phyloP scores from a whole-genome alignment of 2,113 vertebrate genomes.

The Marmota flaviventris region DNA sequence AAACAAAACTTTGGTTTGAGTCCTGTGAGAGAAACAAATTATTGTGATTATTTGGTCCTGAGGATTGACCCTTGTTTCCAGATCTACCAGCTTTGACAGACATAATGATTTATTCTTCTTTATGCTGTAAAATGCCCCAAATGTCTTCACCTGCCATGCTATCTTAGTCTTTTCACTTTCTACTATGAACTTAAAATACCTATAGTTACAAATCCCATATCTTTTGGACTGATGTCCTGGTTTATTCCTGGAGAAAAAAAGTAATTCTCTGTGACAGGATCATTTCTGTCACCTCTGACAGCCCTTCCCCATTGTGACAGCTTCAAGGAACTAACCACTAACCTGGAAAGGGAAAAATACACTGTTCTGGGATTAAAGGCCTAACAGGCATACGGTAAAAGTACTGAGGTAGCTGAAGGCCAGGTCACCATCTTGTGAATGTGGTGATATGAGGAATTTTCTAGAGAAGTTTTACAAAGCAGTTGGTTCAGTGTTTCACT shows the following conservation, averaged over 20 bases:
- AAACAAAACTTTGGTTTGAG: not conserved
- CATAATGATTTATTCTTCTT: not conserved
- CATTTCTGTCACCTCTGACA: constrained; percentile 20
- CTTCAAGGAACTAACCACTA: not conserved
- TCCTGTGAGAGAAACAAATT: not conserved
- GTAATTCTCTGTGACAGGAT: constrained; percentile 37
- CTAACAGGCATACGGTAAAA: not conserved
- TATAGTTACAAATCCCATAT: not conserved
- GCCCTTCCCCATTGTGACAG: not conserved
- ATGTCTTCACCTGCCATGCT: not conserved
- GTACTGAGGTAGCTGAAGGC: not conserved
- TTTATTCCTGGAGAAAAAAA: constrained; percentile 31
- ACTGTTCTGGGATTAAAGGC: not conserved
- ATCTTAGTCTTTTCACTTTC: constrained; percentile 45
- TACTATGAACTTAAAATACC: constrained; percentile 18
- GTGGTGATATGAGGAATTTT: not conserved
- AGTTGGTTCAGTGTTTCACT: not conserved
- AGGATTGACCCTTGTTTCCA: too few species aligned
- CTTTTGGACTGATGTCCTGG: not conserved
- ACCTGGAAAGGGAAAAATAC: not conserved
- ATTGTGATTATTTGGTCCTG: too few species aligned
- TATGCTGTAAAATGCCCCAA: not conserved
- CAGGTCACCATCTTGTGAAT: not conserved
- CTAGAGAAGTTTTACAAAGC: not conserved
- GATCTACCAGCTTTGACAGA: not conserved